Base-by-base conservation (phyloP, 2,888 invertebrate genomes). In the Eupithecia exiguata region DNA sequence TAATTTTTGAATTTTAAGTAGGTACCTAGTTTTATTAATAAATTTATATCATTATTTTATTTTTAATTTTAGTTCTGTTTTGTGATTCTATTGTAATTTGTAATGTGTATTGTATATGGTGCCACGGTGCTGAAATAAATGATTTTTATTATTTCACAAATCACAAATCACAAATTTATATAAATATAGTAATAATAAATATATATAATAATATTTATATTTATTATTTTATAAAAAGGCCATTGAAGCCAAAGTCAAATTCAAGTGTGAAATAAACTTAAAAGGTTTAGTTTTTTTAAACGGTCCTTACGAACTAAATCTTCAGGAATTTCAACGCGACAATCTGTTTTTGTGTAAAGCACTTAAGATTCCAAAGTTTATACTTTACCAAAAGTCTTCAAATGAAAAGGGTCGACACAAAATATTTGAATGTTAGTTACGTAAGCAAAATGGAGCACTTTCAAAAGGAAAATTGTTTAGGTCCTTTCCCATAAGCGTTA, bases 341-440 rank as follows among this genome's bases (percentile, higher is more conserved):
- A 69, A 71, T 69, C 36, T 71, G 69, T 68, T 71, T 58, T 69
- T 58, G 66, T 67, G 25, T 66, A 40, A 71, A 69, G 46, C 66
- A 65, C 74, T 74, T 74, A 69, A 69, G 65, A 68, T 61, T 71
- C 65, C 58, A 43, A 74, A 74, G 43, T 74, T 74, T 46, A 69
- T 69, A 71, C 68, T 74, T 71, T 65, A 38, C 71, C 71, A 14
- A 38, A 71, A 74, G 66, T 53, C 58, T 71, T 65, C 38, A 21
- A 66, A 66, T 66, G 38, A 62, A 71, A 74, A 67, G 74, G 71
- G 66, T 62, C 65, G 53, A 69, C 71, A 49, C 68, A 66, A 71
- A 74, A 40, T 71, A 71, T 74, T 74, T 69, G 61, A 74, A 71
- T 71, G 58, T 25, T 25, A 71, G 35, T 38, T 38, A 43, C 18